These are phyloP conservation scores for Asobara japonica DNA, from an alignment of 1,140 invertebrate species.

Conservation along the genomic window DNA sequence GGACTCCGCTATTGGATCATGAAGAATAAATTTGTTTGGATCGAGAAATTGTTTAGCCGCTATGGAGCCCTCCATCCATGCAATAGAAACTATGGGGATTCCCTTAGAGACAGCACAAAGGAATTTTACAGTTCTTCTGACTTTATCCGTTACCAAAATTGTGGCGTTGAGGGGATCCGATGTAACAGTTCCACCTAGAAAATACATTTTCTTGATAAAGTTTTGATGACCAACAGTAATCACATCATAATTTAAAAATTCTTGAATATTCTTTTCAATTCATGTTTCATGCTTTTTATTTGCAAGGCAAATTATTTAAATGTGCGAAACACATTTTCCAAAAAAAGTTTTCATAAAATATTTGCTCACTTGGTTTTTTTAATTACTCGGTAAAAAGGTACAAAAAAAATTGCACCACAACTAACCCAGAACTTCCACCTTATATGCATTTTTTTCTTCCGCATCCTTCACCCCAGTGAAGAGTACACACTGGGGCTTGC, in stretches of 20 bases:
- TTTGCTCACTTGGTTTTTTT: too few species aligned
- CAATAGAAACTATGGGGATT: conserved; percentile 60
- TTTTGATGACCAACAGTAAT: too few species aligned
- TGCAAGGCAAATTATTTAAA: too few species aligned
- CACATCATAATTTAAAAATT: too few species aligned
- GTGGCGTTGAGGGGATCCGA: conserved; percentile 54
- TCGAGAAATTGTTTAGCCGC: conserved; percentile 51
- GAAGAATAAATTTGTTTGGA: conserved; percentile 57
- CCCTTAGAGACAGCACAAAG: conserved; percentile 61
- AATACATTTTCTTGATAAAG: too few species aligned
- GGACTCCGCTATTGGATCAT: conserved; percentile 58
- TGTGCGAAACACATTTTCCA: too few species aligned
- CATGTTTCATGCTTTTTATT: too few species aligned
- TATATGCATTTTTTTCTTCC: conserved; percentile 25
- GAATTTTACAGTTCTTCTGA: conserved; percentile 67
- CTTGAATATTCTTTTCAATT: too few species aligned
- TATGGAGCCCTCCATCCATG: conserved; percentile 61
- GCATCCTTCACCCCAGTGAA: conserved; percentile 49
- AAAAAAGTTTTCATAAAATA: too few species aligned
- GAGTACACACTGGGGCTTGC: conserved; percentile 41
- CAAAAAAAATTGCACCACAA: too few species aligned
- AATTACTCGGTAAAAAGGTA: too few species aligned
- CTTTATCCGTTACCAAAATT: conserved; percentile 66
- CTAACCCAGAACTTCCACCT: too few species aligned
- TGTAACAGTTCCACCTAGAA: conserved; percentile 57